These are phyloP conservation scores for Spodoptera frugiperda DNA, from an alignment of 1,140 invertebrate species.

Conservation along the genomic window DNA sequence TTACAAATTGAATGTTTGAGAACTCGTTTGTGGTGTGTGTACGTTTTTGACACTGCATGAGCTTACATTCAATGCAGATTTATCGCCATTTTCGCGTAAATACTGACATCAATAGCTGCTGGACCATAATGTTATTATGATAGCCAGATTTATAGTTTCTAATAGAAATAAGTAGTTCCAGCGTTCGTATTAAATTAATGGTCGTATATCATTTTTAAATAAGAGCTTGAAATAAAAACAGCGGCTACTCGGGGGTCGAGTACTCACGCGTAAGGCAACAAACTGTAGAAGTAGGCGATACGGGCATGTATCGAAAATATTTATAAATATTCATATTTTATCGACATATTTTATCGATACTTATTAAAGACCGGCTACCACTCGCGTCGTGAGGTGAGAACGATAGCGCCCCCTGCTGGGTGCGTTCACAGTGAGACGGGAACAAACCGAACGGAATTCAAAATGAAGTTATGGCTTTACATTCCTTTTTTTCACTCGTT, in stretches of 20 bases:
- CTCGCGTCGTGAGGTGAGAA: slow-evolving; percentile 85
- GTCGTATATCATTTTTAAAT: slow-evolving; percentile 51
- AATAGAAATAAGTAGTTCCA: slow-evolving; percentile 55
- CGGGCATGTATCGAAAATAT: slow-evolving; percentile 81
- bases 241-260: slow-evolving; percentile 31
- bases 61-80: slow-evolving; percentile 65
- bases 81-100: slow-evolving; percentile 65
- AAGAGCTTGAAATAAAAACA: slow-evolving; percentile 38
- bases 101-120: slow-evolving; percentile 59
- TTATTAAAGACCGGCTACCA: slow-evolving; percentile 85
- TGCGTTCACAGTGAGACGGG: slow-evolving; percentile 77
- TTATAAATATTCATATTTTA: slow-evolving; percentile 83
- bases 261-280: slow-evolving; percentile 30
- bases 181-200: slow-evolving; percentile 51
- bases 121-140: slow-evolving; percentile 62
- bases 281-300: slow-evolving; percentile 54
- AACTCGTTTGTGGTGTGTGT: slow-evolving; percentile 64
- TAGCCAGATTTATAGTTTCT: slow-evolving; percentile 58
- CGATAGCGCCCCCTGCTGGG: slow-evolving; percentile 83
- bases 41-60: slow-evolving; percentile 55
- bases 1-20: slow-evolving; percentile 73
- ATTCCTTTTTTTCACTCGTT: slow-evolving; percentile 75
- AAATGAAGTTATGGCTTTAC: slow-evolving; percentile 83
- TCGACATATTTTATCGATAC: slow-evolving; percentile 85
- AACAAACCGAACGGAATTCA: slow-evolving; percentile 82